Evolutionary conservation across 2,888 invertebrate genomes (phyloP), one percentile per base, ranked within the genome.

Genomic region (Hypercompe scribonia): DNA sequence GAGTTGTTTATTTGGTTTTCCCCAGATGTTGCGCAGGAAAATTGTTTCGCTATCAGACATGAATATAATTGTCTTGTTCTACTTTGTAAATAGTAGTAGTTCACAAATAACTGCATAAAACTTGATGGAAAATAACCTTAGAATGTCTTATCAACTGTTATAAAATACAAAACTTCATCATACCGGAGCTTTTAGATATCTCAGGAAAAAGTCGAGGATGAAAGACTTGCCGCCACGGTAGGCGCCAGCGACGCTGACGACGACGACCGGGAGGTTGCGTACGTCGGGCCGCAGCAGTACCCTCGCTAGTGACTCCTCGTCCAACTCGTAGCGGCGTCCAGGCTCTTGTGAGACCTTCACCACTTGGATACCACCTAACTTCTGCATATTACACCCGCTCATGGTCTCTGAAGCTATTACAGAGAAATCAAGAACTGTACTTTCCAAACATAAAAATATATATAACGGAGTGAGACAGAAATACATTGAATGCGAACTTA

Each of bases 221-320:
- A 90, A 90, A 71, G 90, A 90, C 77, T 90, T 90, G 70, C 90
- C 90, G 67, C 89, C 87, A 68, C 90, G 88, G 77, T 83, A 88
- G 72, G 88, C 88, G 68, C 90, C 90, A 36, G 90, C 90, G 70
- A 90, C 87, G 82, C 89, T 87, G 65, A 90, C 78, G 54, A 90
- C 84, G 42, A 82, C 89, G 21, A 81, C 88, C 39, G 89, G 86
- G 69, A 84, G 82, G 46, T 81, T 81, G 28, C 83, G 81, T 65
- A 86, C 79, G 42, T 82, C 88, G 3, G 73, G 71, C 28, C 82
- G 81, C 36, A 81, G 77, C 67, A 84, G 70, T 73, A 89, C 73
- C 46, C 71, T 65, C 42, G 71, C 71, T 72, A 89, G 78, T 11
- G 85, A 84, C 24, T 58, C 84, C 72, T 77, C 81, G 46, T 87